Evolutionary conservation across 2,888 invertebrate species (phyloP).

Genomic region (Acanthosepion lycidas): DNA sequence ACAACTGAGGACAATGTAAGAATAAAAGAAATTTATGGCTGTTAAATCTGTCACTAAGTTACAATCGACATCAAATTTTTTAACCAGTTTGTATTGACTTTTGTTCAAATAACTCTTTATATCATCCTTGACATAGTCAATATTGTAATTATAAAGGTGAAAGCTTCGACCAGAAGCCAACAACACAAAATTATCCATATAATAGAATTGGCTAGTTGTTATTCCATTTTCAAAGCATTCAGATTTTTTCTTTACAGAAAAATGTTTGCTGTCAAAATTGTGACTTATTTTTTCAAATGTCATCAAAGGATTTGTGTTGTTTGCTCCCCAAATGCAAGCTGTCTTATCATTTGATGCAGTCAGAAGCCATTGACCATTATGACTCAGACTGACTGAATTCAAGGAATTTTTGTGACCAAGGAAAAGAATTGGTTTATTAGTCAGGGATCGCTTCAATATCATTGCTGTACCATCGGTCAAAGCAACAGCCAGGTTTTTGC

Average conservation of each 20-base stretch:
- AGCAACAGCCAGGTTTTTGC: background rate
- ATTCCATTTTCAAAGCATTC: constrained; percentile 60
- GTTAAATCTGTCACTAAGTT: constrained; percentile 69
- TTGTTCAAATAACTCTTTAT: constrained; percentile 71
- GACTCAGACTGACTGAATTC: constrained; percentile 67
- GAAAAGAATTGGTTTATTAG: constrained; percentile 39
- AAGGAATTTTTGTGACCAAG: constrained; percentile 70
- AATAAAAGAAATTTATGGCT: constrained; percentile 69
- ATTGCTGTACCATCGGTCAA: background rate
- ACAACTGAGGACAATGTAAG: constrained; percentile 72
- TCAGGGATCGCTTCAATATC: background rate
- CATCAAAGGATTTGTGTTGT: constrained; percentile 67
- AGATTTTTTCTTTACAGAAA: background rate
- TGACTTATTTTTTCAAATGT: constrained; percentile 59
- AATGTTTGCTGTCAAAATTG: constrained; percentile 55
- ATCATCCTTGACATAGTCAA: constrained; percentile 69
- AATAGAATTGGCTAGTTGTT: constrained; percentile 72
- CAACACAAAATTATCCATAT: constrained; percentile 73
- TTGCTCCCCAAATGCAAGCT: constrained; percentile 67
- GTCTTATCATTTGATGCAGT: constrained; percentile 72
- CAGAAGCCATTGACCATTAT: constrained; percentile 64
- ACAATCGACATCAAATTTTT: constrained; percentile 60
- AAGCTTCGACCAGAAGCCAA: constrained; percentile 66
- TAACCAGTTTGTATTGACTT: constrained; percentile 71
- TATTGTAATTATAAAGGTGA: constrained; percentile 71